These are phyloP conservation scores for Nemapogon koenigi DNA, from an alignment of 2,888 invertebrate species.

Conservation along the genomic window DNA sequence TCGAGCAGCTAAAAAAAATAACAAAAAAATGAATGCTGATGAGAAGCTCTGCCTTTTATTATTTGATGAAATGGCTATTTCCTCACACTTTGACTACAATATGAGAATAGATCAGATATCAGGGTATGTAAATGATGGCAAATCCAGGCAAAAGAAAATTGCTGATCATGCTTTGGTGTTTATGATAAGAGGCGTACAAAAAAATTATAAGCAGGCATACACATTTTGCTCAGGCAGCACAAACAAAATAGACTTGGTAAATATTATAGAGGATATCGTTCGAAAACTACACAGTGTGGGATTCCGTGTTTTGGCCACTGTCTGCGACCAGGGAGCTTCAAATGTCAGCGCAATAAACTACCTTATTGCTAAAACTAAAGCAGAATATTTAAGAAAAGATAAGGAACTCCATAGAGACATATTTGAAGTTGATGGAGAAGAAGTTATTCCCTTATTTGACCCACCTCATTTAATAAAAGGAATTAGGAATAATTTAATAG, in stretches of 20 bases:
- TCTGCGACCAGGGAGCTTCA: slow-evolving; percentile 14
- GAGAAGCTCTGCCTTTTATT: too few species aligned
- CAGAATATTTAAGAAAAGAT: slow-evolving; percentile 2
- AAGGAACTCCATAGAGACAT: slow-evolving; percentile 3
- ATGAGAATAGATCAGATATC: not conserved
- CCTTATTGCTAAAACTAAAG: slow-evolving; percentile 5
- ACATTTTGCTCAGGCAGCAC: slow-evolving; percentile 13
- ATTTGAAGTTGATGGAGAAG: slow-evolving; percentile 10
- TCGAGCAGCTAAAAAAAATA: not conserved
- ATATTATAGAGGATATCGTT: slow-evolving; percentile 6
- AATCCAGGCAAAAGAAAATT: slow-evolving; percentile 3
- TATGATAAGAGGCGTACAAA: too few species aligned
- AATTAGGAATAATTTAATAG: too few species aligned
- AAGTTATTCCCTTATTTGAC: slow-evolving; percentile 15
- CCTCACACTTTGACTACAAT: not conserved
- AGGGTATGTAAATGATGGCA: not conserved
- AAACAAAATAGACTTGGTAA: slow-evolving; percentile 11
- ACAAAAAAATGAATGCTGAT: not conserved
- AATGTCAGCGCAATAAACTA: slow-evolving; percentile 12
- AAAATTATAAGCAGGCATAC: slow-evolving; percentile 15
- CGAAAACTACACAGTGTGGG: not conserved
- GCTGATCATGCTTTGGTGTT: slow-evolving; percentile 15
- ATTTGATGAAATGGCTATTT: too few species aligned
- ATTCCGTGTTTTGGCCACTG: slow-evolving; percentile 4
- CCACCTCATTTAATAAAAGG: slow-evolving; percentile 15